These are phyloP conservation scores for Perithous albicinctus DNA, from an alignment of 2,888 invertebrate species.

Conservation along the genomic window DNA sequence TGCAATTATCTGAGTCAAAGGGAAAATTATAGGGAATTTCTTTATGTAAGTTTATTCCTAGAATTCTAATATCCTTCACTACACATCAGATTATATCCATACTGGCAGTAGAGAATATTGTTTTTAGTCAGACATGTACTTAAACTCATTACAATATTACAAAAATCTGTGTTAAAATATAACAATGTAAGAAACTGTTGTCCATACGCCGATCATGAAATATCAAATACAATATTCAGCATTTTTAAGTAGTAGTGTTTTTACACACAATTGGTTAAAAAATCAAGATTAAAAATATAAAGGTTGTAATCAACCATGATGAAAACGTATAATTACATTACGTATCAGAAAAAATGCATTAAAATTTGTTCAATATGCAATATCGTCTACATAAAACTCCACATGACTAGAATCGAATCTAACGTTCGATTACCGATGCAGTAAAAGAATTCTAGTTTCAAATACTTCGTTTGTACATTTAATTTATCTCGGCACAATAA, in stretches of 20 bases:
- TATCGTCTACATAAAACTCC: neutral
- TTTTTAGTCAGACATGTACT: slow-evolving; percentile 34
- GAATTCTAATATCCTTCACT: neutral
- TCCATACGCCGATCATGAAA: too few species aligned
- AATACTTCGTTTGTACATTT: neutral
- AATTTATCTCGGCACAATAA: neutral
- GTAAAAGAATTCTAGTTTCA: neutral
- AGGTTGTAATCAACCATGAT: too few species aligned
- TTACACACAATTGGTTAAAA: too few species aligned
- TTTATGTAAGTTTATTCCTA: neutral
- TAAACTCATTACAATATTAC: too few species aligned
- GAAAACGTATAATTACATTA: neutral
- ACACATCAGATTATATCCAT: neutral
- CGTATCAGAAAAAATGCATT: neutral
- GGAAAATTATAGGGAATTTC: too few species aligned
- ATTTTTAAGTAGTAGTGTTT: too few species aligned
- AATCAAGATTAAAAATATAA: too few species aligned
- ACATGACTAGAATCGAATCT: neutral
- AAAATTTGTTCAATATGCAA: neutral
- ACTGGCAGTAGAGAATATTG: slow-evolving; percentile 23
- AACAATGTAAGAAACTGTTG: too few species aligned
- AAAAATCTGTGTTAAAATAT: too few species aligned
- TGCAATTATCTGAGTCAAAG: too few species aligned
- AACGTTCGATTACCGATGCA: neutral
- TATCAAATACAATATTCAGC: too few species aligned